Conservation (phyloP, 2,797 vertebrate species). For the Masticophis lateralis region DNA sequence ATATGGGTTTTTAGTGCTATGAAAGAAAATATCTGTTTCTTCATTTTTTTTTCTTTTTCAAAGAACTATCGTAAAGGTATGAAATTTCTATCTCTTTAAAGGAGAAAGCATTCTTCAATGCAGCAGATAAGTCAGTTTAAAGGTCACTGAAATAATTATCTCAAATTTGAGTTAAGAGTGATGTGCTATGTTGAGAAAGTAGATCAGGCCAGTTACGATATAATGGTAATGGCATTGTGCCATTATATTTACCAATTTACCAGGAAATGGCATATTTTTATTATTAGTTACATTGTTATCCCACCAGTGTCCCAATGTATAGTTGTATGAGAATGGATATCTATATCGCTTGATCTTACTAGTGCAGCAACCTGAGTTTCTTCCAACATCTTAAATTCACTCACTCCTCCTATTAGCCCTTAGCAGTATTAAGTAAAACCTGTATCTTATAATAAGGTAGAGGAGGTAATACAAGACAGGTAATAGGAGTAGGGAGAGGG, state of each 20-base stretch:
- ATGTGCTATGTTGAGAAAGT: neutral
- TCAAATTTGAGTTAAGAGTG: neutral
- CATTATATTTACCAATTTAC: neutral
- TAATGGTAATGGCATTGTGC: no score
- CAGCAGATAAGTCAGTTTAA: neutral
- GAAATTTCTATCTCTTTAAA: neutral
- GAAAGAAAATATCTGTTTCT: neutral
- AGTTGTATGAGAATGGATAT: neutral
- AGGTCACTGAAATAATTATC: neutral
- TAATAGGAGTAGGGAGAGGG: neutral
- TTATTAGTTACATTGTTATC: neutral
- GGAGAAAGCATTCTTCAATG: neutral
- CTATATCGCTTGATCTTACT: neutral
- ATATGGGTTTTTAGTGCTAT: neutral
- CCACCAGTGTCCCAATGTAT: neutral
- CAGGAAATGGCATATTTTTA: neutral
- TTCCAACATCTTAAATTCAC: neutral
- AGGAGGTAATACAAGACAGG: neutral
- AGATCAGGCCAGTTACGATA: neutral
- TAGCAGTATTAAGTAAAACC: neutral
- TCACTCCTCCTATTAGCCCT: neutral
- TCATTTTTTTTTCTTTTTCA: neutral
- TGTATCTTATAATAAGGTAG: neutral
- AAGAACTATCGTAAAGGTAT: neutral
- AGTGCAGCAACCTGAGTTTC: neutral